phyloP scores from a whole-genome alignment of 2,113 vertebrate species.

The Albula goreensis region DNA sequence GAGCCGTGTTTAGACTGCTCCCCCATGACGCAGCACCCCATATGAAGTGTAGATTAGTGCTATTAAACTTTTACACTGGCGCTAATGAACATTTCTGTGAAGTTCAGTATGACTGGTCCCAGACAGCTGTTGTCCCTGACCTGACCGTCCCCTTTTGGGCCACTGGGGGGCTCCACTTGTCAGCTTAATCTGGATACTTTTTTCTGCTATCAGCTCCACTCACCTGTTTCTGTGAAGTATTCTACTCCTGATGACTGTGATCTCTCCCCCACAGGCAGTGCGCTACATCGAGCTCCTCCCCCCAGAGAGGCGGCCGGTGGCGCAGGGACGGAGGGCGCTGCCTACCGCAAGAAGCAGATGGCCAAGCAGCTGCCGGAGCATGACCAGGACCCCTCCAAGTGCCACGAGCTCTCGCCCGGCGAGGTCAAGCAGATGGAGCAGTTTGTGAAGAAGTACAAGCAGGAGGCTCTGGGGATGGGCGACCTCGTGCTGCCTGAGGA shows the following conservation, averaged over 20 bases:
- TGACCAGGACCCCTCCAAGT: constrained; percentile 92
- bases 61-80: not conserved
- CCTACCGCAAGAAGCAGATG: constrained; percentile 97
- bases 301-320: constrained; percentile 89
- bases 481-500: constrained; percentile 22
- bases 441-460: constrained; percentile 94
- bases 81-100: too few relatives aligned
- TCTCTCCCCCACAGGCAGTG: constrained; percentile 71
- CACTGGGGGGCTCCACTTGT: too few relatives aligned
- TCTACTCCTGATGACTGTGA: not conserved
- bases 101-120: not conserved
- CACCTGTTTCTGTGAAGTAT: not conserved
- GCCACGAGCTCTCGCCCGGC: constrained; percentile 86
- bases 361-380: constrained; percentile 95
- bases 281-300: constrained; percentile 96
- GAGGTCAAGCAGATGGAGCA: constrained; percentile 96
- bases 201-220: too few relatives aligned
- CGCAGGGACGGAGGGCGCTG: constrained; percentile 84
- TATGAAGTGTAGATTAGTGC: not conserved
- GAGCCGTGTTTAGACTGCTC: not conserved
- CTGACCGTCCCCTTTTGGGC: too few relatives aligned
- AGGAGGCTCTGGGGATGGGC: constrained; percentile 80
- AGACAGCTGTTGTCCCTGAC: not conserved
- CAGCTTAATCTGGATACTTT: too few relatives aligned
- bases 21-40: too few relatives aligned